phyloP scores from a whole-genome alignment of 2,797 vertebrate species.

The Onychomys arenicola region DNA sequence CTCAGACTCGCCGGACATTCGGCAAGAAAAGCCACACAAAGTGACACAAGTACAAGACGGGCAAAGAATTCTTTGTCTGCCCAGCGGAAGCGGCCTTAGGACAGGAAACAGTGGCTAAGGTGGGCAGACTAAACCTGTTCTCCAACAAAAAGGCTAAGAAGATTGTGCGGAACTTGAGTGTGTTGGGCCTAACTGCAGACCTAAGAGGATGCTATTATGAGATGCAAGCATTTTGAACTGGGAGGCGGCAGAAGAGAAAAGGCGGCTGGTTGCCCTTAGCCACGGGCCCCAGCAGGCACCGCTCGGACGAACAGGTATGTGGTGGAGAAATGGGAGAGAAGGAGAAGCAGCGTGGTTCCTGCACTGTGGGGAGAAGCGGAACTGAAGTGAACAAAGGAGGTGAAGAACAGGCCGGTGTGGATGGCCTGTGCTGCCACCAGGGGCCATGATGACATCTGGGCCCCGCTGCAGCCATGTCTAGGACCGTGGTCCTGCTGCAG shows the following conservation, averaged over 20 bases:
- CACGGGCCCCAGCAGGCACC: not conserved
- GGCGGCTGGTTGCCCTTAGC: not conserved
- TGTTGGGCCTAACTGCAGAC: not conserved
- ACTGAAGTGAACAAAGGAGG: not conserved
- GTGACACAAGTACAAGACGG: not conserved
- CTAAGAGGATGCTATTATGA: not conserved
- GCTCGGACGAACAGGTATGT: not conserved
- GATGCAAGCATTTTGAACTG: too few relatives aligned
- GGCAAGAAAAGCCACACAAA: not conserved
- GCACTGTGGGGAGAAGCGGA: not conserved
- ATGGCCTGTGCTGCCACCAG: not conserved
- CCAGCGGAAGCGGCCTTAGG: not conserved
- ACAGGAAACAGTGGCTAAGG: not conserved
- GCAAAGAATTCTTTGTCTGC: not conserved
- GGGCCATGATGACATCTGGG: not conserved
- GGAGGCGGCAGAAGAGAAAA: too few relatives aligned
- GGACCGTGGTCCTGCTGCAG: not conserved
- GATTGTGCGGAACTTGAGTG: not conserved
- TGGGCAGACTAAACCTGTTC: not conserved
- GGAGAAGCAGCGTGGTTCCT: not conserved
- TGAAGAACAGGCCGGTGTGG: not conserved
- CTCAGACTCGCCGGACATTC: not conserved
- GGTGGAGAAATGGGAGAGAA: not conserved
- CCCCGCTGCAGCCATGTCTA: not conserved
- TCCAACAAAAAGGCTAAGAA: not conserved